Base-by-base conservation (phyloP, 2,113 vertebrate genomes). In the Crotalus helleri region DNA sequence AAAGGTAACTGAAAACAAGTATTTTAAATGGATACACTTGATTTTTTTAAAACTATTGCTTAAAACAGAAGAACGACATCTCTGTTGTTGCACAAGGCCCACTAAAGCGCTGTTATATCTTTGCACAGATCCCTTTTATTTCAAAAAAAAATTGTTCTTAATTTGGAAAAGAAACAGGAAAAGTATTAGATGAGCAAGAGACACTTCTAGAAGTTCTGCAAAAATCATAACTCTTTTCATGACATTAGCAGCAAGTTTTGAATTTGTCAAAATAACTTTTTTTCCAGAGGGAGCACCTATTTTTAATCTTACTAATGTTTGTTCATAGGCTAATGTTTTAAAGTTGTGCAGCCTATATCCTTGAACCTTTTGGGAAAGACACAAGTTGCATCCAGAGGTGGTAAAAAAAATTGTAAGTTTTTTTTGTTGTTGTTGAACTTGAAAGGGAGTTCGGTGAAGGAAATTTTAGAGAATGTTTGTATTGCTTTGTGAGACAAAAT, bases 271-370 rank as follows among this genome's bases (percentile, higher is more conserved):
- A 96, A 95, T 96, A 95, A 94, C 95, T 96, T 26, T 97, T 97
- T 97, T 96, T 97, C 93, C 91, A 97, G 96, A 98, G 97, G 97
- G 97, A 96, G 3, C 3, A 39, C 94, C 92, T 97, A 96, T 96
- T 97, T 94, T 97, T 97, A 97, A 97, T 97, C 97, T 98, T 97
- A 97, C 97, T 98, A 97, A 97, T 96, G 97, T 98, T 98, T 96
- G 95, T 96, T 94, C 0, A 61, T 96, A 96, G 95, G 96, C 94
- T 97, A 88, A 92, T 96, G 95, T 97, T 69, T 97, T 96, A 95
- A 95, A 96, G 87, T 93, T 92, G 95, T 97, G 94, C 58, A 29
- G 94, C 94, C 33, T 91, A 61, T 92, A 95, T 94, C 94, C 90
- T 91, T 95, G 91, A 95, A 95, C 13, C 96, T 96, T 97, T 95